These are phyloP conservation scores for Saccopteryx bilineata DNA, from an alignment of 2,113 vertebrate genomes.

Conservation along the genomic window DNA sequence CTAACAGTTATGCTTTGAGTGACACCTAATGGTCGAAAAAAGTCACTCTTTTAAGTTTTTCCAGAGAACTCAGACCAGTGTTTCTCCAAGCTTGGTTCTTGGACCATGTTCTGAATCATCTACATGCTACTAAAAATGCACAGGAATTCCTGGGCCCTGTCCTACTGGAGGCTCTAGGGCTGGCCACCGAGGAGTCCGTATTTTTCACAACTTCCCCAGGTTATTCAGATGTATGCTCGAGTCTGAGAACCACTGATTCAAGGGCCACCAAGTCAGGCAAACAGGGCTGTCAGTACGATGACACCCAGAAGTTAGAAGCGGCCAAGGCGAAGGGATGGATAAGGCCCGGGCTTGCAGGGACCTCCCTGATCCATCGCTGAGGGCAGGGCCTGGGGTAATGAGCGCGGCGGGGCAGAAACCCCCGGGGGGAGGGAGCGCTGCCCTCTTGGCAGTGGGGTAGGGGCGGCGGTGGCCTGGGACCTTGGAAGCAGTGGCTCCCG, in stretches of 20 bases:
- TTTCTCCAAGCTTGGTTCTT: neutral
- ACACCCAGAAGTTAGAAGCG: neutral
- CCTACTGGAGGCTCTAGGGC: neutral
- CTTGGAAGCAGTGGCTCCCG: neutral
- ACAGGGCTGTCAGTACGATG: neutral
- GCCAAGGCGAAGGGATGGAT: neutral
- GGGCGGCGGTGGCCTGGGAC: neutral
- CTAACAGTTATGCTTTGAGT: slow-evolving; percentile 51
- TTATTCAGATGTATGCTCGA: neutral
- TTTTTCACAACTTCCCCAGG: neutral
- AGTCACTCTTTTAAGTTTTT: neutral
- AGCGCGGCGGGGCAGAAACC: rapidly evolving
- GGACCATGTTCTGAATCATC: neutral
- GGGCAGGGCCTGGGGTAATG: too few species aligned
- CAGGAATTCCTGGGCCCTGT: neutral
- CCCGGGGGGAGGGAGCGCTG: neutral
- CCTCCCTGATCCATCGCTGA: rapidly evolving
- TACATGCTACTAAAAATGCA: neutral
- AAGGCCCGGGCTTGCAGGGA: neutral
- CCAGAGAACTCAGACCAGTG: neutral
- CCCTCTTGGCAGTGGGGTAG: slow-evolving; percentile 52
- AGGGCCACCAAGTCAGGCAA: neutral
- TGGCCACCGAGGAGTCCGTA: neutral
- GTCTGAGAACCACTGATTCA: neutral
- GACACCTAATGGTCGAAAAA: slow-evolving; percentile 66